These are phyloP conservation scores for Heliocidaris tuberculata DNA, from an alignment of 35 echinoderm and acorn worm species.

Conservation along the genomic window DNA sequence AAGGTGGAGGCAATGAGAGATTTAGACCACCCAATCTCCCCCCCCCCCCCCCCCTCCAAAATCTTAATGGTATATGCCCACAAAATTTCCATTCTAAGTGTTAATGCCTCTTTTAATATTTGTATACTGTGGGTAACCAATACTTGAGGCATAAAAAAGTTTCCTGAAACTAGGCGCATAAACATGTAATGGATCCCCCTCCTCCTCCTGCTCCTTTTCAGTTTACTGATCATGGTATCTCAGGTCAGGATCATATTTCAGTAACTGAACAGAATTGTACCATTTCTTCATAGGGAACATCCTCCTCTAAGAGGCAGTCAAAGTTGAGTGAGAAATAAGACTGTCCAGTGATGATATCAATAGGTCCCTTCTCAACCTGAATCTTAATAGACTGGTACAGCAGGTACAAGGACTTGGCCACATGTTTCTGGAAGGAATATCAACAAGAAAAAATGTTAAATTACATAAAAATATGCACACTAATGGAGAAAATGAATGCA, in stretches of 20 bases:
- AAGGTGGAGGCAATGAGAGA: too few species aligned
- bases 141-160: background rate
- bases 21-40: too few species aligned
- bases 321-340: slow-evolving; percentile 49
- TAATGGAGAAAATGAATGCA: background rate
- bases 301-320: slow-evolving; percentile 38
- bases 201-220: background rate
- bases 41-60: background rate
- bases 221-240: background rate
- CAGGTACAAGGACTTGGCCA: slow-evolving; percentile 30
- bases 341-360: slow-evolving; percentile 44
- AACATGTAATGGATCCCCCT: background rate
- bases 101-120: background rate
- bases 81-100: too few species aligned
- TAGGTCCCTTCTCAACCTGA: slow-evolving; percentile 29
- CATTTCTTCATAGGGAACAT: slow-evolving; percentile 23
- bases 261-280: background rate
- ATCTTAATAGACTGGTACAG: slow-evolving; percentile 46
- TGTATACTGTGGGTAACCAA: background rate
- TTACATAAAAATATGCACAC: background rate
- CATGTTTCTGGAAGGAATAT: slow-evolving; percentile 21
- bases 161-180: background rate
- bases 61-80: too few species aligned
- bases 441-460: background rate
- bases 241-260: background rate